Evolutionary conservation across 2,113 vertebrate species (phyloP).

Genomic region (Stomatorhinus ivindoensis): DNA sequence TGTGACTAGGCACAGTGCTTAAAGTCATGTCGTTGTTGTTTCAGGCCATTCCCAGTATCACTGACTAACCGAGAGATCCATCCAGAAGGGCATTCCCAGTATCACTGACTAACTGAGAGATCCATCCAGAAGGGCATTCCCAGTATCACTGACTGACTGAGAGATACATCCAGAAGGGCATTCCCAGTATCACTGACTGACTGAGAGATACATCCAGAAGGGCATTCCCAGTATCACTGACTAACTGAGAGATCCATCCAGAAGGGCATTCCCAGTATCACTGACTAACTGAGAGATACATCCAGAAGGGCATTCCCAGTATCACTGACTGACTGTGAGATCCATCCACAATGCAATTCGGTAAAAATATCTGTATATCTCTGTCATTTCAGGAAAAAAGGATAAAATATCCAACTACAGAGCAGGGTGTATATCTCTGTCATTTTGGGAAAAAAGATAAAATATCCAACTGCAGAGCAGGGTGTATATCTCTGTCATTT

Average conservation of each 20-base stretch:
- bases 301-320: neutral
- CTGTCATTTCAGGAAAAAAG: too few relatives aligned
- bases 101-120: neutral
- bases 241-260: neutral
- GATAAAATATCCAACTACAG: neutral
- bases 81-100: neutral
- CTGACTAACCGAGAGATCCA: neutral
- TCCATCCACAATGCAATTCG: neutral
- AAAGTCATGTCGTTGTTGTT: neutral
- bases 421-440: too few relatives aligned
- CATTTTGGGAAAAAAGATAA: too few relatives aligned
- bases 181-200: neutral
- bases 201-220: neutral
- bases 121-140: neutral
- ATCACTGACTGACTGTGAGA: neutral
- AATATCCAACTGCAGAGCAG: neutral
- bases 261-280: neutral
- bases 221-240: neutral
- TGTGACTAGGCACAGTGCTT: neutral
- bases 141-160: neutral
- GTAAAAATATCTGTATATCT: too few relatives aligned
- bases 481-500: neutral
- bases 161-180: too few relatives aligned
- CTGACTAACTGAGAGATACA: neutral
- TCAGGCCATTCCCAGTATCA: neutral